Evolutionary conservation across 2,113 vertebrate genomes (phyloP), one percentile per base, ranked within the genome.

Genomic region (Heterochromis multidens): DNA sequence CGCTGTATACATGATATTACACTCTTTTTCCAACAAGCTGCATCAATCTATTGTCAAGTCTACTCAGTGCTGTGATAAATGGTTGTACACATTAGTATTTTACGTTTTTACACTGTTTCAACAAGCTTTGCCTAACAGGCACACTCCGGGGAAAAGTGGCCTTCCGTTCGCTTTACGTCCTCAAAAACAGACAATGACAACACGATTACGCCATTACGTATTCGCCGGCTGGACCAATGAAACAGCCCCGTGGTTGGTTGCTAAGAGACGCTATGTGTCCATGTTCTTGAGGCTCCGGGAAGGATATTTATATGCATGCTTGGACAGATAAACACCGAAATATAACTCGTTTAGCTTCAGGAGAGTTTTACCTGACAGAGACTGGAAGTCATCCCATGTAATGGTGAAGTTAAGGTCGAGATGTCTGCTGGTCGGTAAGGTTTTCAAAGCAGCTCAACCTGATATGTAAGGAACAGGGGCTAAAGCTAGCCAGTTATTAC

Each of bases 321-420:
- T 25, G 23, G 7, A 29, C 1, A 21, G 4, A 49, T 65, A 16
- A 67, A 61, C 27, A n/a, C 25, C 4, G 1, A 49, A 57, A 13
- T 21, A 43, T 7, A 59, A 16, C 2, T n/a, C 6, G 2, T 40
- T 79, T 60, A 10, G 3, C 57, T 3, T 52, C 35, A 58, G 29
- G 23, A 11, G 33, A 29, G 37, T 17, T 12, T 61, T 87, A 7
- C 4, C 1, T 3, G 4, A 3, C 1, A 7, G 35, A 2, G 35
- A 29, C 12, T 3, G 12, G 6, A 63, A 31, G 27, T 8, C 27
- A 2, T 58, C 25, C 13, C 1, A 7, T 11, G 5, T 16, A 1
- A 97, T 97, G 96, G 96, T 96, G 89, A 96, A 96, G 46, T 65
- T 97, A 72, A 93, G 96, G 80, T 95, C 96, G 13, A 91, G 90